Evolutionary conservation across 1,140 invertebrate species (phyloP).

Genomic region (Atta cephalotes): DNA sequence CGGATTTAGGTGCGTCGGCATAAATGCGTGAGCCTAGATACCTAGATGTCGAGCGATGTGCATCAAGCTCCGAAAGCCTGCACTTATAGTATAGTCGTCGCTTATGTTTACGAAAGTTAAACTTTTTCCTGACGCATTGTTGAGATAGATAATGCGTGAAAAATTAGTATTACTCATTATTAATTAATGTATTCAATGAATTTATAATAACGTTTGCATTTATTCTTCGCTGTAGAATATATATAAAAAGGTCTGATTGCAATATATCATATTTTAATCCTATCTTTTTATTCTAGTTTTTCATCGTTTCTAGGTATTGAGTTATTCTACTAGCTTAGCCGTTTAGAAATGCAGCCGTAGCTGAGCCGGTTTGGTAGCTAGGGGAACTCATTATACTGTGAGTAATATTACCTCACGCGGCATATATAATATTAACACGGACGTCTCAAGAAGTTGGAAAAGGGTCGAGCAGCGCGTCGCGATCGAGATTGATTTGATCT

Average conservation of each 20-base stretch:
- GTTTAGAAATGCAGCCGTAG: slow-evolving; percentile 7
- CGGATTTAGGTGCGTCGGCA: slow-evolving; percentile 73
- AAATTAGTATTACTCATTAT: not conserved
- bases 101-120: not conserved
- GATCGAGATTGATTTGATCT: slow-evolving; percentile 69
- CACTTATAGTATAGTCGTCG: not conserved
- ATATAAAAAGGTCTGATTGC: not conserved
- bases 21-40: slow-evolving; percentile 16
- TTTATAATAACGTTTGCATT: not conserved
- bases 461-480: slow-evolving; percentile 39
- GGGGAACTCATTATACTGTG: slow-evolving; percentile 28
- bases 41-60: not conserved
- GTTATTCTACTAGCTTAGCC: slow-evolving; percentile 15
- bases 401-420: slow-evolving; percentile 58
- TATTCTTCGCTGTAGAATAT: not conserved
- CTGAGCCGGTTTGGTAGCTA: slow-evolving; percentile 49
- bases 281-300: slow-evolving; percentile 9
- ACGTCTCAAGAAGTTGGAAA: slow-evolving; percentile 63
- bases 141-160: not conserved
- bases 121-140: not conserved
- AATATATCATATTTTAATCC: not conserved
- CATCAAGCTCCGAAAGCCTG: not conserved
- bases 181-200: not conserved
- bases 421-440: slow-evolving; percentile 56
- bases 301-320: slow-evolving; percentile 8